These are phyloP conservation scores for Frieseomelitta varia DNA, from an alignment of 1,140 invertebrate genomes.

Conservation along the genomic window DNA sequence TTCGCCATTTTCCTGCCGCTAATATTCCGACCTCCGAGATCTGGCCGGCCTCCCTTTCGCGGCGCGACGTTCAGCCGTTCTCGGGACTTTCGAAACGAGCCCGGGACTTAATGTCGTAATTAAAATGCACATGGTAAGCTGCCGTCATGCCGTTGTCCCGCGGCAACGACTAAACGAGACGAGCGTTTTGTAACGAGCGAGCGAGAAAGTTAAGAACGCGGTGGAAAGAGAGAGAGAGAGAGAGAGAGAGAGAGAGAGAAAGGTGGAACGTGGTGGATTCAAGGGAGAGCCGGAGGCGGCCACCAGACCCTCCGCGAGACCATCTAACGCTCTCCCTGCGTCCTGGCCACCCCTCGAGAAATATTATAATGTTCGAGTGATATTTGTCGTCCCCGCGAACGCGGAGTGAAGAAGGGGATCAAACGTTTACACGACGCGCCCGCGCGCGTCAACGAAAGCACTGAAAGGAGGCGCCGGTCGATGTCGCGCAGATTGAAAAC, in stretches of 20 bases:
- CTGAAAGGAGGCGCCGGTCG: constrained; percentile 7
- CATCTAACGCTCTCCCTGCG: constrained; percentile 48
- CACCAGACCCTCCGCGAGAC: constrained; percentile 26
- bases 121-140: constrained; percentile 77
- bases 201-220: background rate
- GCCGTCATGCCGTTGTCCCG: constrained; percentile 66
- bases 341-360: constrained; percentile 52
- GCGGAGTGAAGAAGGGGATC: constrained; percentile 11
- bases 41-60: constrained; percentile 21
- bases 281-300: constrained; percentile 49
- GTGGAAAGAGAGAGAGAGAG: background rate
- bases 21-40: background rate
- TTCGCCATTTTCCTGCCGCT: constrained; percentile 24
- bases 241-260: background rate
- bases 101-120: constrained; percentile 76
- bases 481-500: constrained; percentile 47
- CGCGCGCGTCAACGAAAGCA: too few relatives aligned
- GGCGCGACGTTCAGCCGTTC: constrained; percentile 13
- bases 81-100: constrained; percentile 56
- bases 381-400: constrained; percentile 52
- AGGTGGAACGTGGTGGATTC: constrained; percentile 23
- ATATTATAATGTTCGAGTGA: constrained; percentile 57
- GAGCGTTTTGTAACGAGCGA: constrained; percentile 23
- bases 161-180: constrained; percentile 68
- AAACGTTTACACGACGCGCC: constrained; percentile 20